Conservation (phyloP, 2,888 invertebrate genomes). For the Encarsia formosa region DNA sequence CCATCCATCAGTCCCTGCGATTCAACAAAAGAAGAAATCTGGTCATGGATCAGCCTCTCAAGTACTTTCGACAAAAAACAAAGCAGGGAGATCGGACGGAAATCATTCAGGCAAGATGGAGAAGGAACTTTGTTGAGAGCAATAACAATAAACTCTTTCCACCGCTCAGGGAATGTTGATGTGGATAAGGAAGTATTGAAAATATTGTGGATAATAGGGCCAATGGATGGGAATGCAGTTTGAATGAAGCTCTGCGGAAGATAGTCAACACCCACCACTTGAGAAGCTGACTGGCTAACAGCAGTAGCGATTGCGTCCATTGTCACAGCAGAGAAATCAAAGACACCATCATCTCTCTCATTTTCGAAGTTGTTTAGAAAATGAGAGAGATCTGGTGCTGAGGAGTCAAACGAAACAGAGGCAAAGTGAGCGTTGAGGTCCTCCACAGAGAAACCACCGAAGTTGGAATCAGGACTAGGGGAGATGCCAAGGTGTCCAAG, state of each 20-base stretch:
- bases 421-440: background rate
- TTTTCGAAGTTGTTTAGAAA: background rate
- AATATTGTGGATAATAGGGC: background rate
- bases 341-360: background rate
- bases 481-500: background rate
- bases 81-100: conserved; percentile 1
- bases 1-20: background rate
- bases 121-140: background rate
- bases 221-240: background rate
- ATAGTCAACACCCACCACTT: background rate
- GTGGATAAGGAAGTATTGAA: background rate
- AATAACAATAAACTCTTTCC: background rate
- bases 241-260: background rate
- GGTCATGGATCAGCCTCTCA: background rate
- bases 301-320: background rate
- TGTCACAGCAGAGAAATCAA: background rate
- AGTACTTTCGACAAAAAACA: conserved; percentile 1
- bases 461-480: background rate
- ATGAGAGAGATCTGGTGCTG: background rate
- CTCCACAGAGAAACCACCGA: background rate
- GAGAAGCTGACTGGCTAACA: background rate
- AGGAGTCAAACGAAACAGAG: background rate
- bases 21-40: background rate
- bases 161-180: background rate
- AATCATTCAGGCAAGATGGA: background rate